Evolutionary conservation across 2,113 vertebrate species (phyloP), one percentile per base, ranked within the genome.

Genomic region (Gymnarchus niloticus): DNA sequence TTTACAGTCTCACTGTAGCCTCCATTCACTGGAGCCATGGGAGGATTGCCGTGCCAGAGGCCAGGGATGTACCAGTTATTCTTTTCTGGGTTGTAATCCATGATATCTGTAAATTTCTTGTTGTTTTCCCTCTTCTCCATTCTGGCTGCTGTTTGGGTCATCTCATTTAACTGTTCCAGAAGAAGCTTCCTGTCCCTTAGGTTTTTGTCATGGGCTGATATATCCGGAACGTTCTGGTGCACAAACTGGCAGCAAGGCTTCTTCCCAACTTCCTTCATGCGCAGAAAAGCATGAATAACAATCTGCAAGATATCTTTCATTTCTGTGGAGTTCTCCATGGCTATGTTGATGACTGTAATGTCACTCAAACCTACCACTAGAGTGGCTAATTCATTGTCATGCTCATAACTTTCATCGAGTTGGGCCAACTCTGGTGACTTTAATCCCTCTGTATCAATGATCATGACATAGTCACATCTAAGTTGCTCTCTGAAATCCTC

Each of bases 361-460:
- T 92, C 90, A 83, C 92, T 89, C 9, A 92, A 69, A 0, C 89
- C 90, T 56, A 90, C 86, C n/a, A 90, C 90, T 6, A 91, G 73
- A 1, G 88, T 92, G 0, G 90, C 89, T n/a, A 92, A 84, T 51
- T 93, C 90, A 76, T 90, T 91, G 80, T 92, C 88, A n/a, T 87
- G 90, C 61, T 92, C 89, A 0, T 89, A 84, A 54, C 87, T 90
- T 17, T 89, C 81, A 59, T 83, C 88, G 3, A 89, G 54, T 14
- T 83, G 78, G 0, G 85, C 86, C 82, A 90, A 51, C 69, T 89
- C 87, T 69, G 25, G 86, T 56, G 88, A 85, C 49, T 92, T 90
- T 17, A 92, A 78, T 14, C 91, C 89, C 51, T 95, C 94, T 0
- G 95, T 95, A 87, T 95, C 94, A 54, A 96, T 94, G 4, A 93